Conservation (phyloP, 1,140 invertebrate species). For the Chrysomallon squamiferum region DNA sequence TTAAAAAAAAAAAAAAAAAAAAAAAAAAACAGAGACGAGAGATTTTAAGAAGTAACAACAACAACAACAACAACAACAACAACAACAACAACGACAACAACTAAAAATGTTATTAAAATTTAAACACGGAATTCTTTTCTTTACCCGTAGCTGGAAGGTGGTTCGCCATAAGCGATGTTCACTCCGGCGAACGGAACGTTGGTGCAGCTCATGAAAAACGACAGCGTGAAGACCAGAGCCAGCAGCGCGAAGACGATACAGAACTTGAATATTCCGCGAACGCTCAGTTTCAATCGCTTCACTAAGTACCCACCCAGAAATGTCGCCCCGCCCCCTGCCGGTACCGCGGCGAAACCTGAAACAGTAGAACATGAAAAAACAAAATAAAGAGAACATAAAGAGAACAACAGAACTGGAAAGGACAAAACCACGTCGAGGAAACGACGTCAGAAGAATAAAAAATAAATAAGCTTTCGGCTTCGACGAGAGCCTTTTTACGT, state of each 20-base stretch:
- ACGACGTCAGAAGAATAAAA: neutral
- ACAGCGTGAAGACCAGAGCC: slow-evolving; percentile 70
- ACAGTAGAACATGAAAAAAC: slow-evolving; percentile 7
- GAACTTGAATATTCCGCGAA: slow-evolving; percentile 78
- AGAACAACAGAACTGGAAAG: no score
- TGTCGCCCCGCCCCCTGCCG: slow-evolving; percentile 78
- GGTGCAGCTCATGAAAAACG: slow-evolving; percentile 77
- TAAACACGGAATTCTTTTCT: no score
- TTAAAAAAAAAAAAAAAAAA: no score
- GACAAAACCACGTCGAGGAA: neutral
- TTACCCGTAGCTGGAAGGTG: no score
- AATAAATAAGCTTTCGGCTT: neutral
- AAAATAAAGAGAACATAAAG: no score
- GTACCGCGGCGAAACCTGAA: slow-evolving; percentile 74
- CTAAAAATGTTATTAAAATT: no score
- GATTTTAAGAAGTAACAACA: no score
- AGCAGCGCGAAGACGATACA: slow-evolving; percentile 72
- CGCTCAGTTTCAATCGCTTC: slow-evolving; percentile 75
- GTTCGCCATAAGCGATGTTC: no score
- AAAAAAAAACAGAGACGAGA: no score
- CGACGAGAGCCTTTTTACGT: no score
- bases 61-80: no score
- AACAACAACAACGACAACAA: no score
- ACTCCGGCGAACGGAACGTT: slow-evolving; percentile 79
- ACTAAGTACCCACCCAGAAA: slow-evolving; percentile 82